Base-by-base conservation (phyloP, 1,140 invertebrate genomes). In the Caenorhabditis briggsae region DNA sequence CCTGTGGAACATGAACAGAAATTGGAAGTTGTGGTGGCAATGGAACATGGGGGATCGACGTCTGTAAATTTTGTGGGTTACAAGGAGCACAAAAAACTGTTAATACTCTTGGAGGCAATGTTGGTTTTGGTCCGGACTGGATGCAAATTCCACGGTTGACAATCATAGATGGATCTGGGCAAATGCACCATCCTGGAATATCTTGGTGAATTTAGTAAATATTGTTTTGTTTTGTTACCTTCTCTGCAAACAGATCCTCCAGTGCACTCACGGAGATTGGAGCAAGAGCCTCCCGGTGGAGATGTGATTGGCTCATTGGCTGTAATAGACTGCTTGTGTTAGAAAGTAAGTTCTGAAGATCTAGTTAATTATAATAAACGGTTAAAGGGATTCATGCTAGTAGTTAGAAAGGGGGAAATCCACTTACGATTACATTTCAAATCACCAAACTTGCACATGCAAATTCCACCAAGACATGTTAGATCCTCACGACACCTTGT, bases 101-200 rank as follows among this genome's bases (percentile, higher is more conserved):
- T 50, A 53, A 53, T 86, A 50, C 53, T 56, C 48, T 74, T 46
- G 85, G 78, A 20, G 87, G 88, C 2, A 86, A 43, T 12, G 89
- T 89, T 41, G 89, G 82, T 33, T 64, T 88, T 7, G 85, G 82
- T 46, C 87, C 87, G 0, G 88, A 88, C 56, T 88, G 89, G 46
- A 90, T 86, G 83, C 90, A 91, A 25, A 89, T 56, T 65, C 90
- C 90, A n/a, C 84, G 70, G 14, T 87, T 58, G 33, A 91, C 89
- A 70, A 91, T 87, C 90, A 91, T 91, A 12, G 82, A 61, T 50
- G 88, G 61, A 50, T 91, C 90, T n/a, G 90, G 90, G 55, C 90
- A 91, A n/a, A 90, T 87, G 64, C 90, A 91, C 90, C 89, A 90
- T 33, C 89, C 86, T 85, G 41, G 58, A 86, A 87, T 8, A 58